A percentile compares a stretch with the other conserved stretches of the same genome.
Conservation (phyloP, 2,888 invertebrate genomes). For the Spicauda simplicius region DNA sequence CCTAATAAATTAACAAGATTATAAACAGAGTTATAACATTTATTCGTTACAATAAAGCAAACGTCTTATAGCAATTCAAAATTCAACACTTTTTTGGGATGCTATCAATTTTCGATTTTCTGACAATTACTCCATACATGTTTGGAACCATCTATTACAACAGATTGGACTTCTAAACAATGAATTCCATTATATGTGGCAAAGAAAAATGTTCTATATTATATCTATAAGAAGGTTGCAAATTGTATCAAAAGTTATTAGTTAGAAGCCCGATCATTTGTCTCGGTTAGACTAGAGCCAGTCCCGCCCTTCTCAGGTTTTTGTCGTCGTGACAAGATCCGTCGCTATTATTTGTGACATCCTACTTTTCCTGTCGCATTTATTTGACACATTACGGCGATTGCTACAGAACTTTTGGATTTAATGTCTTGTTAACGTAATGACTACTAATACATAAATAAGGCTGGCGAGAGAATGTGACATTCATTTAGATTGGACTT, state of each 20-base stretch:
- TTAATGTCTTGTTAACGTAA: slow-evolving; percentile 16
- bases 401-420: slow-evolving; percentile 11
- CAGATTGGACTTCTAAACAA: slow-evolving; percentile 1
- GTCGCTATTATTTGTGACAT: slow-evolving; percentile 37
- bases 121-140: slow-evolving; percentile 15
- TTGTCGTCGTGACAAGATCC: slow-evolving; percentile 53
- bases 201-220: slow-evolving; percentile 18
- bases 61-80: too few species aligned
- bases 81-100: not conserved
- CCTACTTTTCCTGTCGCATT: slow-evolving; percentile 32
- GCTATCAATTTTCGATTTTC: slow-evolving; percentile 3
- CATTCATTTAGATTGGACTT: too few species aligned
- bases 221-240: not conserved
- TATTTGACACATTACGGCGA: slow-evolving; percentile 27
- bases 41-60: too few species aligned
- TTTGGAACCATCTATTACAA: slow-evolving; percentile 5
- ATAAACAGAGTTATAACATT: too few species aligned
- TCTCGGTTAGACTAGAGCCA: slow-evolving; percentile 59
- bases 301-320: slow-evolving; percentile 67
- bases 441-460: not conserved
- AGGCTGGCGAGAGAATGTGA: not conserved
- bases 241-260: not conserved
- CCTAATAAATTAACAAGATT: too few species aligned
- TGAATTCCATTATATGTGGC: not conserved
- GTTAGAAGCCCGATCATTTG: slow-evolving; percentile 53